These are phyloP conservation scores for Cryptoblepharus egeriae DNA, from an alignment of 2,797 vertebrate species.

Conservation along the genomic window DNA sequence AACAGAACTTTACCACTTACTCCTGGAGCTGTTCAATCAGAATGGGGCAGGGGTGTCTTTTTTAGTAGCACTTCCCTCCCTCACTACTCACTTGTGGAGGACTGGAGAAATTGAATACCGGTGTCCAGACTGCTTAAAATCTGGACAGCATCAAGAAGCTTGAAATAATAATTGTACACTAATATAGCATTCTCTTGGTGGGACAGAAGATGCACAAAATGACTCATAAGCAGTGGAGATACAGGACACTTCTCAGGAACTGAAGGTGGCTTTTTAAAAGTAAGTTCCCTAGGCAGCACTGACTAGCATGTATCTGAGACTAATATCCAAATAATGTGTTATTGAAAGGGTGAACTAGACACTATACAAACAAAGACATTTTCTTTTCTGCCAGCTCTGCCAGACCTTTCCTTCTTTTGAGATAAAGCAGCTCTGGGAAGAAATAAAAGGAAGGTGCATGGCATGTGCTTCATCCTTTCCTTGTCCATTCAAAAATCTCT, in stretches of 20 bases:
- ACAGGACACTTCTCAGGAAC: neutral
- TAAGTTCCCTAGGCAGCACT: neutral
- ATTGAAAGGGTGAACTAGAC: neutral
- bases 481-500: neutral
- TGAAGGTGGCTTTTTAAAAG: neutral
- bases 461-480: neutral
- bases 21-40: neutral
- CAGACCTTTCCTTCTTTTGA: neutral
- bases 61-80: neutral
- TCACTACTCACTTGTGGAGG: neutral
- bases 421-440: neutral
- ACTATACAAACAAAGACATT: neutral
- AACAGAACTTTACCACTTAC: no score
- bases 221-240: neutral
- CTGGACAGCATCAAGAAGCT: neutral
- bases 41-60: no score
- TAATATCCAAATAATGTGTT: neutral
- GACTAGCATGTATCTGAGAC: neutral
- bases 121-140: neutral
- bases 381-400: no score
- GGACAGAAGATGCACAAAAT: constrained; percentile 16
- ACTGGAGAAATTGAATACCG: neutral
- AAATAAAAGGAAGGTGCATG: neutral
- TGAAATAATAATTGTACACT: constrained; percentile 9
- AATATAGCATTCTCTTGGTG: constrained; percentile 6